Conservation (phyloP, 1,140 invertebrate species). For the Meloidogyne floridensis region DNA sequence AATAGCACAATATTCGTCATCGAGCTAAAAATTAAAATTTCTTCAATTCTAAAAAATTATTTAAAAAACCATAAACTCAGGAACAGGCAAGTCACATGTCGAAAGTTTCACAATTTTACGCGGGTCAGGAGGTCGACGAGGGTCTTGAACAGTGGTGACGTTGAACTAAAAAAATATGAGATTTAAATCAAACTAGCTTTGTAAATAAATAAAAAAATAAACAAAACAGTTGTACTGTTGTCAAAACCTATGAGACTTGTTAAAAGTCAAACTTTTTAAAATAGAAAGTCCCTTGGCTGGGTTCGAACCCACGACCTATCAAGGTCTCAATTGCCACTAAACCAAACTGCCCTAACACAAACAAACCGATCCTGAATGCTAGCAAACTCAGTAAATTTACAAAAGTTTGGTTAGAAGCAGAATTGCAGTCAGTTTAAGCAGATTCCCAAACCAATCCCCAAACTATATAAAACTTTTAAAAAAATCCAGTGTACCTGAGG, state of each 20-base stretch:
- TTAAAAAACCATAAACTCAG: constrained; percentile 23
- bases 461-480: too few relatives aligned
- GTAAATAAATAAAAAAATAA: background rate
- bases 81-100: constrained; percentile 21
- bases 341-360: too few relatives aligned
- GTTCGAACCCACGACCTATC: background rate
- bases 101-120: background rate
- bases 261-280: constrained; percentile 5
- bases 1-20: constrained; percentile 32
- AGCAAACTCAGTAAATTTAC: too few relatives aligned
- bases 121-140: constrained; percentile 27
- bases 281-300: background rate
- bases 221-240: background rate
- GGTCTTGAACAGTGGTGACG: constrained; percentile 9
- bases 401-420: too few relatives aligned
- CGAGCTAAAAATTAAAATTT: constrained; percentile 27
- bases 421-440: too few relatives aligned
- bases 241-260: background rate
- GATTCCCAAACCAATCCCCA: too few relatives aligned
- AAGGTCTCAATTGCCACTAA: background rate
- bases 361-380: too few relatives aligned
- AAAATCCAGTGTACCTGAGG: constrained; percentile 18
- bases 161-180: constrained; percentile 28
- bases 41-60: background rate
- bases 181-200: background rate